phyloP scores from a whole-genome alignment of 2,888 invertebrate genomes.

The Apamea monoglypha region DNA sequence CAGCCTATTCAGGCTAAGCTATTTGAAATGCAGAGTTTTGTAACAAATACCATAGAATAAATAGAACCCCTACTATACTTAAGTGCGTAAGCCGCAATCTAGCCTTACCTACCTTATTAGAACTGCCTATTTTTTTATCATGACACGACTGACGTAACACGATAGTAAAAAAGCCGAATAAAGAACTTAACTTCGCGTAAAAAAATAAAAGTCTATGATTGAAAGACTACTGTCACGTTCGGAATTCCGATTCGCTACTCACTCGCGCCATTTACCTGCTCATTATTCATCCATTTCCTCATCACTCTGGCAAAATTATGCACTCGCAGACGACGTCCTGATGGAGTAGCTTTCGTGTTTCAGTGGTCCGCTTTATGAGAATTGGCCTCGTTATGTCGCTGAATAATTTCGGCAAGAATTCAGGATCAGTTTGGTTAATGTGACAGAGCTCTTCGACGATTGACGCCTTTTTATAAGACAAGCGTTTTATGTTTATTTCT shows the following conservation, averaged over 20 bases:
- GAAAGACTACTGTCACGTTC: too few species aligned
- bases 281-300: constrained; percentile 28
- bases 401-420: constrained; percentile 31
- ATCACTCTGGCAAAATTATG: constrained; percentile 72
- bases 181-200: background rate
- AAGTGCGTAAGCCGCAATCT: too few species aligned
- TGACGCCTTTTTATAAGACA: too few species aligned
- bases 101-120: too few species aligned
- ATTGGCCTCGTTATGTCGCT: constrained; percentile 74
- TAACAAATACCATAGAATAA: too few species aligned
- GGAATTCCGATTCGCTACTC: too few species aligned
- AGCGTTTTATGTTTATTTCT: too few species aligned
- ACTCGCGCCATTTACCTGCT: background rate
- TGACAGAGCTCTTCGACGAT: too few species aligned
- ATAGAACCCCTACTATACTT: too few species aligned
- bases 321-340: constrained; percentile 65
- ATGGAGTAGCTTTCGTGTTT: constrained; percentile 75
- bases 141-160: background rate
- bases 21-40: background rate
- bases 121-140: too few species aligned
- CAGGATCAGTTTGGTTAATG: background rate
- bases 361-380: constrained; percentile 73
- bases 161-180: background rate
- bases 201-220: background rate
- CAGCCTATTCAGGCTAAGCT: background rate